Percentiles rank a stretch among this genome's conserved stretches.
Conservation (phyloP, 2,888 invertebrate species). For the Sabellastarte sp. region DNA sequence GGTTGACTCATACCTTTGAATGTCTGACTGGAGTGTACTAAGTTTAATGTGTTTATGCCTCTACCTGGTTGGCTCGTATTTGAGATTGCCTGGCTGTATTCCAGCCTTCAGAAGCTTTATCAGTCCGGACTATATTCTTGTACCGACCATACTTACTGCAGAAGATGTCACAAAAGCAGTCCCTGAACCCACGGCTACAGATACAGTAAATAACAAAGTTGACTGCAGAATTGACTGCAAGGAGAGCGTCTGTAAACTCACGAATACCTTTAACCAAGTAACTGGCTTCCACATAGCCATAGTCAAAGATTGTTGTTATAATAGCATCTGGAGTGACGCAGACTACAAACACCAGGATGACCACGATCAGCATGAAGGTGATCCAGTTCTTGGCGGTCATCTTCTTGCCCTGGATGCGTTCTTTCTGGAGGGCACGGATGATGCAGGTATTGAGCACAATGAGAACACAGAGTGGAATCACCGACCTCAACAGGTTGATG, state of each 20-base stretch:
- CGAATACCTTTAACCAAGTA: neutral
- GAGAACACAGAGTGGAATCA: constrained; percentile 51
- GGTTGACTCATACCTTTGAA: too few relatives aligned
- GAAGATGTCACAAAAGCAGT: neutral
- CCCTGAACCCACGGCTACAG: neutral
- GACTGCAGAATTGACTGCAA: neutral
- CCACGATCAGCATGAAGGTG: constrained; percentile 32
- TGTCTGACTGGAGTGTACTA: too few relatives aligned
- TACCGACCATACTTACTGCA: too few relatives aligned
- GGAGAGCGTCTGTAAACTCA: neutral
- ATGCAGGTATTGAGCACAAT: constrained; percentile 51
- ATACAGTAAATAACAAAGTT: neutral
- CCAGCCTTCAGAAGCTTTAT: too few relatives aligned
- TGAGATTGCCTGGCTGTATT: too few relatives aligned
- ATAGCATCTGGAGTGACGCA: constrained; percentile 33
- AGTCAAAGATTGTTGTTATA: constrained; percentile 31
- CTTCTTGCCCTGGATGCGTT: constrained; percentile 36
- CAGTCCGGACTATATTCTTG: too few relatives aligned
- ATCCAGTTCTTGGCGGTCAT: constrained; percentile 30
- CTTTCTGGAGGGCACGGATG: constrained; percentile 47
- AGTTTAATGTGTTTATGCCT: too few relatives aligned
- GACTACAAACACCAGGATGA: constrained; percentile 30
- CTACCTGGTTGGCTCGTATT: too few relatives aligned
- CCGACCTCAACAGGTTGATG: constrained; percentile 48
- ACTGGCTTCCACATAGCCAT: constrained; percentile 23